phyloP scores from a whole-genome alignment of 2,113 vertebrate genomes.

The Thalassoma bifasciatum region DNA sequence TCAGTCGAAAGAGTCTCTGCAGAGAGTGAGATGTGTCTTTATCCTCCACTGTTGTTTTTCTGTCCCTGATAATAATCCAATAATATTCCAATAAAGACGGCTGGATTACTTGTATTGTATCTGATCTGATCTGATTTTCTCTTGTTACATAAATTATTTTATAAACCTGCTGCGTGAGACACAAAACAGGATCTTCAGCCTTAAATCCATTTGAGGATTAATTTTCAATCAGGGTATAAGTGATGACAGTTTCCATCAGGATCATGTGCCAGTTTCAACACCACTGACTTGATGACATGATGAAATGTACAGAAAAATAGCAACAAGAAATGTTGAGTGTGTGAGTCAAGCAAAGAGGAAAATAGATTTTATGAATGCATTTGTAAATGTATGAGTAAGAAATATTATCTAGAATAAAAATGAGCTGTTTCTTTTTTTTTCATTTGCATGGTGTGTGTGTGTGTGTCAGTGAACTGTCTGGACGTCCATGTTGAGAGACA shows the following conservation, averaged over 20 bases:
- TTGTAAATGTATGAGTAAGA: no score
- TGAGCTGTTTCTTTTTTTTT: background rate
- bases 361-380: no score
- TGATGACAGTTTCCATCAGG: conserved; percentile 20
- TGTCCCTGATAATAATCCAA: conserved; percentile 54
- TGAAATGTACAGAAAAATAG: no score
- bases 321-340: background rate
- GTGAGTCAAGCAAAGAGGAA: background rate
- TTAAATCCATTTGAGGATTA: conserved; percentile 53
- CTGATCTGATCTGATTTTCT: conserved; percentile 6
- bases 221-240: conserved; percentile 40
- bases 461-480: conserved; percentile 89
- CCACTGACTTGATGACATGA: background rate
- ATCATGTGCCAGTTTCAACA: background rate
- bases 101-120: conserved; percentile 9
- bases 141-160: conserved; percentile 42
- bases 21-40: background rate
- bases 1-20: background rate
- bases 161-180: conserved; percentile 35
- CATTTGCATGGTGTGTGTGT: no score
- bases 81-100: conserved; percentile 49
- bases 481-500: conserved; percentile 86
- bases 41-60: conserved; percentile 39
- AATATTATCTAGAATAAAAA: no score
- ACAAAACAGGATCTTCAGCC: conserved; percentile 20